Evolutionary conservation across 2,797 vertebrate species (phyloP), one percentile per base, ranked within the genome.

Genomic region (Diglossa cyanea): DNA sequence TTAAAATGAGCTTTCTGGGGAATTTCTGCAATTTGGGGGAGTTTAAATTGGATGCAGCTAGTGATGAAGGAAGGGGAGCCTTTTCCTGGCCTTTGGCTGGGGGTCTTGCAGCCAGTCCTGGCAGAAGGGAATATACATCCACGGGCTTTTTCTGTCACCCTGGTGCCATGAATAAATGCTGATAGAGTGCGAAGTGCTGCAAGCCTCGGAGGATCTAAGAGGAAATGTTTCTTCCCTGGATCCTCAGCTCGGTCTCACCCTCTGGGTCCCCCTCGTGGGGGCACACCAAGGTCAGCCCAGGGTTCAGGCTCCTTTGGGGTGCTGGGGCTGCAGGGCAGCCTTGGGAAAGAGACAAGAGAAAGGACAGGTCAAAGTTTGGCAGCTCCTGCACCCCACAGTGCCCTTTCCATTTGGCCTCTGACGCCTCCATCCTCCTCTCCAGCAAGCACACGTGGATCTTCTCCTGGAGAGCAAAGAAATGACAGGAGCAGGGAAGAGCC

Each of bases 141-240:
- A 58, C 6, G 9, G 31, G 35, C 65, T 93, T 83, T 42, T 73
- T 63, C 68, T 11, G 3, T 44, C 68, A 57, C 39, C 9, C 57
- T 2, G 3, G 11, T 65, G 82, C 24, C 1, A 14, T 47, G 72
- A 77, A 86, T 24, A 90, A 92, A 77, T 11, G 28, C 18, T 1
- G 6, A 39, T 33, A 40, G 80, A 91, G 82, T 90, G 85, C 57
- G 40, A 96, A 94, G 85, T 94, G 90, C 93, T 94, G 53, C 17
- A 47, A 65, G 50, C 78, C 91, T 80, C 7, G 0, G 50, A 84
- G 85, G 65, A 65, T 50, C 87, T 71, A 44, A 83, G 42, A 68
- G 17, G 45, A 57, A 68, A 30, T 8, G 19, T n/a, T 88, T 50
- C 39, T 54, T 65, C 54, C 39, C 65, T 68, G 63, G 35, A 40